phyloP scores from a whole-genome alignment of 2,888 invertebrate species.

The Gnatocerus cornutus region DNA sequence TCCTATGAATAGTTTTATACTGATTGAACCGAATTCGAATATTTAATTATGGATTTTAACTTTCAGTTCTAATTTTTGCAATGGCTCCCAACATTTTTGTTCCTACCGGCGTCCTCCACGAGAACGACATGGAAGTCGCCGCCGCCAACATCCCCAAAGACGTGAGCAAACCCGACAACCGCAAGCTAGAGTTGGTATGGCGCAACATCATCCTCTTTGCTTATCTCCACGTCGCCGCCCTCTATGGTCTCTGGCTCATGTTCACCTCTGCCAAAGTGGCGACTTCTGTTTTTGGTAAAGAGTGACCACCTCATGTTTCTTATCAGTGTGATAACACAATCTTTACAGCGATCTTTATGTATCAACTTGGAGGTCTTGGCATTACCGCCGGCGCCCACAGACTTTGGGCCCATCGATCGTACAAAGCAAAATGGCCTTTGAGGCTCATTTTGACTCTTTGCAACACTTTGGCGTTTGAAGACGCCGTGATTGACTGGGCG shows the following conservation, averaged over 20 bases:
- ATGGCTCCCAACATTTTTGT: too few relatives aligned
- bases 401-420: constrained; percentile 95
- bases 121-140: too few relatives aligned
- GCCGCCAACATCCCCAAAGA: too few relatives aligned
- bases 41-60: too few relatives aligned
- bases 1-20: too few relatives aligned
- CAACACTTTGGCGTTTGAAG: too few relatives aligned
- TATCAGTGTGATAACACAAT: neutral
- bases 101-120: too few relatives aligned
- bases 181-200: constrained; percentile 82
- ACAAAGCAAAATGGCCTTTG: constrained; percentile 95
- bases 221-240: constrained; percentile 83
- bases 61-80: too few relatives aligned
- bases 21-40: too few relatives aligned
- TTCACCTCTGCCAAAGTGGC: constrained; percentile 83
- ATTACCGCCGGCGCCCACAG: constrained; percentile 98
- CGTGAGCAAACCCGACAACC: constrained; percentile 71
- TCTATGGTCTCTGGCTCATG: constrained; percentile 84
- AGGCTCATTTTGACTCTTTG: constrained; percentile 84
- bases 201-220: constrained; percentile 86
- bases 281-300: constrained; percentile 83
- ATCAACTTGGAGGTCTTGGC: constrained; percentile 88
- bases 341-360: constrained; percentile 81
- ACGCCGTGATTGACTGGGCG: too few relatives aligned
- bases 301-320: neutral